Percentiles rank a stretch among this genome's conserved stretches.
These are phyloP conservation scores for Callipepla squamata DNA, from an alignment of 2,113 vertebrate species.

Conservation along the genomic window DNA sequence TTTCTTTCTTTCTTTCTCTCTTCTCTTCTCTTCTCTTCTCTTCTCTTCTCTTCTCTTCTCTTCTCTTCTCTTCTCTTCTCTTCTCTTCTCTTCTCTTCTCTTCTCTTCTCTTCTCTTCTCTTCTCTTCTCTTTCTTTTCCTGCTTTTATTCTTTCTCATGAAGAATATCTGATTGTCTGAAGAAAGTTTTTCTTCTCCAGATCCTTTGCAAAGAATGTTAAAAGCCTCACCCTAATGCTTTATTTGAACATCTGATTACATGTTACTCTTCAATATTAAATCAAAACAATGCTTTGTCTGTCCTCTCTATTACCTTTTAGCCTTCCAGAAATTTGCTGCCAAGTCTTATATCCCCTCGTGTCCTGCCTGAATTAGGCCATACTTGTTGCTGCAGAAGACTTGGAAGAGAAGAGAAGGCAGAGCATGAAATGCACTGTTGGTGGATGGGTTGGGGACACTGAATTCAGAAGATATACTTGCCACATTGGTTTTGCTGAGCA, in stretches of 20 bases:
- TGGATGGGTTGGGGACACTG: background rate
- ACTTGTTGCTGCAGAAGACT: background rate
- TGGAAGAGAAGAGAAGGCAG: constrained; percentile 2
- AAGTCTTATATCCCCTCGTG: background rate
- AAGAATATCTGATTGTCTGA: background rate
- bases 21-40: too few species aligned
- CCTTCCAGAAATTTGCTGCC: constrained; percentile 1
- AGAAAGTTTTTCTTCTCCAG: background rate
- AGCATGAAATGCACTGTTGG: accelerated
- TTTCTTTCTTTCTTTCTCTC: too few species aligned
- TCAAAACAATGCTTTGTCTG: background rate
- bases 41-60: too few species aligned
- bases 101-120: too few species aligned
- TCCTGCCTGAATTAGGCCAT: constrained; percentile 12
- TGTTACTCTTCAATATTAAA: constrained; percentile 36
- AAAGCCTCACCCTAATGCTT: background rate
- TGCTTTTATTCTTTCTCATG: background rate
- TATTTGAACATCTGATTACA: background rate
- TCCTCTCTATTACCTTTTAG: constrained; percentile 11
- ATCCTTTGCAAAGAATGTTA: background rate
- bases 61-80: too few species aligned
- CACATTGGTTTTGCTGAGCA: background rate
- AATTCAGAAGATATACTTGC: background rate
- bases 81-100: too few species aligned
- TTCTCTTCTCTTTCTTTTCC: background rate